Evolutionary conservation across 2,797 vertebrate genomes (phyloP), one percentile per base, ranked within the genome.

Genomic region (Acanthurus tractus): DNA sequence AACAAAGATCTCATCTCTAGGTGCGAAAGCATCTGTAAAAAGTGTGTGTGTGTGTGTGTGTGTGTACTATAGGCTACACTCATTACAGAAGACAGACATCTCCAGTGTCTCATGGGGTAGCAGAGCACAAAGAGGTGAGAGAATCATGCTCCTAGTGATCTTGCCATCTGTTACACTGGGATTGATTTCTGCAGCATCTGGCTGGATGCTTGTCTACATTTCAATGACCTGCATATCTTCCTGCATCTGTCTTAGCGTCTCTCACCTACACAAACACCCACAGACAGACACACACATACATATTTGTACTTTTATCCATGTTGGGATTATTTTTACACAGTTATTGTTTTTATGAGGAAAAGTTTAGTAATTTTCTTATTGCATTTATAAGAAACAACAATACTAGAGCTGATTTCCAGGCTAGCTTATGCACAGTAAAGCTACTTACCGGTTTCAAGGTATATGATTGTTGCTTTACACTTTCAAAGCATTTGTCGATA

Each of bases 141-240:
- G 58, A 82, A 75, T 65, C 83, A 53, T 63, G 81, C 81, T 76
- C 72, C 63, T 42, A 36, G 70, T 84, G 81, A 89, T 92, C 78
- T 75, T 45, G 48, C 84, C 87, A 91, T 89, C 88, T 87, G 84
- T 74, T 89, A 69, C 63, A 64, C 76, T 62, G 59, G 64, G 78
- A 89, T 79, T 78, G 84, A 89, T 88, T 93, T 84, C 66, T 85
- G 78, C 67, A 85, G 82, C 88, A 88, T 85, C 86, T 89, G 86
- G 72, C 78, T 82, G 59, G 74, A 84, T 55, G 79, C 67, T 56
- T 81, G 83, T 86, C 76, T 86, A 79, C 88, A 86, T 89, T 86
- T 86, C 81, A 89, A 79, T 86, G 85, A 86, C 85, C 85, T 86
- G 81, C 78, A 70, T 86, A 67, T 56, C 71, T 74, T 53, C n/a